A percentile compares a stretch with the other conserved stretches of the same genome.
phyloP scores from a whole-genome alignment of 2,113 vertebrate species.

The Phrynosoma blainvillii region DNA sequence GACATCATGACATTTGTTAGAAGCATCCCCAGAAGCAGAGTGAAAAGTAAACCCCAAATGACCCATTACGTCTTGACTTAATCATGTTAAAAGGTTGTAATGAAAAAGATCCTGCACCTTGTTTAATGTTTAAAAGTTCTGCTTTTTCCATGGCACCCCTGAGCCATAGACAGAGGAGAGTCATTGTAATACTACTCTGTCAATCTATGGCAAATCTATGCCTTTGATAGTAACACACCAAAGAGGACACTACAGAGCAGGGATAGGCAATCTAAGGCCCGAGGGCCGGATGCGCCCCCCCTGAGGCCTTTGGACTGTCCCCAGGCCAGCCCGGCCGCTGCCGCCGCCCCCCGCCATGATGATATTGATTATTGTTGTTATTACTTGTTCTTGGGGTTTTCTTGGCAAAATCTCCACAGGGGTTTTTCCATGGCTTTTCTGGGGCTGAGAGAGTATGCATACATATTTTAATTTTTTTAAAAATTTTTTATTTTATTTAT shows the following conservation, averaged over 20 bases:
- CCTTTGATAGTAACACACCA: background rate
- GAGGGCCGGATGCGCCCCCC: no score
- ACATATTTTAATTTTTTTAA: no score
- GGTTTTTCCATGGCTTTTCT: no score
- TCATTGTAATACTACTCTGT: background rate
- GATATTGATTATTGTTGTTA: no score
- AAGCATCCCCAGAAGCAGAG: background rate
- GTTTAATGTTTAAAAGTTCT: constrained; percentile 37
- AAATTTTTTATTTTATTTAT: no score
- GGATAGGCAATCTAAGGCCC: no score
- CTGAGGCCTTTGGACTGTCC: no score
- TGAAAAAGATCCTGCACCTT: constrained; percentile 17
- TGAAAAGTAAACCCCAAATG: constrained; percentile 17
- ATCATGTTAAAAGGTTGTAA: constrained; percentile 19
- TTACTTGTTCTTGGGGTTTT: no score
- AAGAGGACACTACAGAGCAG: background rate
- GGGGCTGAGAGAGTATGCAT: no score
- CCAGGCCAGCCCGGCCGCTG: no score
- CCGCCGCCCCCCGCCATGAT: no score
- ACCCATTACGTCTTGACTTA: background rate
- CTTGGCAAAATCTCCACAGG: no score
- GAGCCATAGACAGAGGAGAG: background rate
- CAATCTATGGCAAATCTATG: background rate
- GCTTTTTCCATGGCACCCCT: background rate
- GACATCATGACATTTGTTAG: constrained; percentile 12